Percentiles rank a stretch among this genome's conserved stretches.
Evolutionary conservation across 2,113 vertebrate genomes (phyloP).

Genomic region (Carassius auratus): DNA sequence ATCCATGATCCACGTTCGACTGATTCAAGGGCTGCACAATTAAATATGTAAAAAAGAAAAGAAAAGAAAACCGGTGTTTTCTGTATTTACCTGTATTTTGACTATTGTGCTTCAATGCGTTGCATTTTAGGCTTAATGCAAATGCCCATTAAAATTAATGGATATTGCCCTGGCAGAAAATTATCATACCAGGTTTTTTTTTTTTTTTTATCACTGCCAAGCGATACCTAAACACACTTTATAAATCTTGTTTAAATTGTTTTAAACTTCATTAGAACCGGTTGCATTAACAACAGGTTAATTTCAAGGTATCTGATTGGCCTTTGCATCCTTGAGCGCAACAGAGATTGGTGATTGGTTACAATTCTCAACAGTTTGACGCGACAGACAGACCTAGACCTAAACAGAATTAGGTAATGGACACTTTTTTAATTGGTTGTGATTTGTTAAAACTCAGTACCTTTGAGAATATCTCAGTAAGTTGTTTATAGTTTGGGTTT

Average conservation of each 20-base stretch:
- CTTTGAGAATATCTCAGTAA: slow-evolving; percentile 3
- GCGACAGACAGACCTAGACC: not conserved
- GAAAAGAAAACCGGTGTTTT: too few species aligned
- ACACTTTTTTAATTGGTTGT: not conserved
- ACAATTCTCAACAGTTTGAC: not conserved
- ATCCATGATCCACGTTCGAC: not conserved
- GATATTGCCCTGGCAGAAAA: too few species aligned
- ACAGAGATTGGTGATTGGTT: not conserved
- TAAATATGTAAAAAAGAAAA: too few species aligned
- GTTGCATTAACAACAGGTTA: not conserved
- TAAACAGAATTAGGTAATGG: not conserved
- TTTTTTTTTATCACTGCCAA: not conserved
- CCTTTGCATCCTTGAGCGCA: not conserved
- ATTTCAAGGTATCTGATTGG: not conserved
- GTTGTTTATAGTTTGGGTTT: slow-evolving; percentile 15
- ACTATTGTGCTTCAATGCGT: too few species aligned
- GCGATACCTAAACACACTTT: not conserved
- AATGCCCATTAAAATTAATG: too few species aligned
- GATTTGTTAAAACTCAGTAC: not conserved
- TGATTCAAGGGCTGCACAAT: not conserved
- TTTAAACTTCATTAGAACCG: not conserved
- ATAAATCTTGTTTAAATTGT: too few species aligned
- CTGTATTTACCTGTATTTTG: too few species aligned
- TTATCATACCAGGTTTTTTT: too few species aligned
- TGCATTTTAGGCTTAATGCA: too few species aligned